Base-by-base conservation (phyloP, 2,888 invertebrate species). In the Chrysolina haemoptera region DNA sequence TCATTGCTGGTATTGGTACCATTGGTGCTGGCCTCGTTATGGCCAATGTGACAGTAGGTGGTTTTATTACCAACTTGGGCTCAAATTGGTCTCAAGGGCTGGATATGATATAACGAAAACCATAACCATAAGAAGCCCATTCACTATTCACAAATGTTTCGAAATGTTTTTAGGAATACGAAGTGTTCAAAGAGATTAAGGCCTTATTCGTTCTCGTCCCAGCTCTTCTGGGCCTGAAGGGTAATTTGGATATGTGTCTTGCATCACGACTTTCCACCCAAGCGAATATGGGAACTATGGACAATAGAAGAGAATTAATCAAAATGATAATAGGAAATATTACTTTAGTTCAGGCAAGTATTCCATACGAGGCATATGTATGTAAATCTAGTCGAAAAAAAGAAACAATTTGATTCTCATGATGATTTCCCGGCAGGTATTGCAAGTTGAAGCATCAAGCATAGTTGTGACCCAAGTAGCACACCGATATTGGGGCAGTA, bases 181-280 rank as follows among this genome's bases (percentile, higher is more conserved):
- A 59, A 66, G 95, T 96, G 35, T 96, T 95, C 85, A 84, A 87
- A 78, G 87, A 91, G 71, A 90, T 96, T 8, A 91, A 92, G 12
- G 94, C 95, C 83, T 89, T 95, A 67, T 93, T 94, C 84, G 94
- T 96, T 76, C 88, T 96, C 79, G 94, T 96, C 53, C 96, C 96
- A 12, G 92, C 96, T 0, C 88, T 95, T 68, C 89, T 96, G 68
- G 96, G 96, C 27, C 90, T 95, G 14, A 92, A 96, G 90, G 98
- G 98, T 77, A 98, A 98, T 88, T 90, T 98, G 84, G 98, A 98
- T 89, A 98, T 98, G 97, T 98, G 98, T 76, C 89, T 99, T 73
- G 98, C 98, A 0, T 98, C 98, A 0, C 91, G 98, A 50, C 90
- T 99, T n/a, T 98, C 98, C 16, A 99, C 98, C 0, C 96, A 98